Evolutionary conservation across 2,888 invertebrate species (phyloP).

Genomic region (Pammene fasciana): DNA sequence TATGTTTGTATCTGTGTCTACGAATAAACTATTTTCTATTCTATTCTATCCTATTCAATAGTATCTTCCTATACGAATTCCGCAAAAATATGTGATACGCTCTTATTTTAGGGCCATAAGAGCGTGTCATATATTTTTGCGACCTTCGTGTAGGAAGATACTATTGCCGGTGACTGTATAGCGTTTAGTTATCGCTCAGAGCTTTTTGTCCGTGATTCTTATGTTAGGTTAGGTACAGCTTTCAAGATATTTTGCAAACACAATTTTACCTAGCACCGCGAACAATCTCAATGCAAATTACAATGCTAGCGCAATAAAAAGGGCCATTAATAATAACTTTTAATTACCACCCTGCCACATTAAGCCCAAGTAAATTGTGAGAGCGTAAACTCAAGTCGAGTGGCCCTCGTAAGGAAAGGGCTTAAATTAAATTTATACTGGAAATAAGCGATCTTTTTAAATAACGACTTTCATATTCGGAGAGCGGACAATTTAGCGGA

Average conservation of each 20-base stretch:
- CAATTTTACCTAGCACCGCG: not conserved
- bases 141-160: no score
- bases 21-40: no score
- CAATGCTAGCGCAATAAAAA: conserved; percentile 29
- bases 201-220: no score
- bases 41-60: no score
- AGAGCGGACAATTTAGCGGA: conserved; percentile 80
- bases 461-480: conserved; percentile 82
- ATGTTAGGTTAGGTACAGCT: not conserved
- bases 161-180: no score
- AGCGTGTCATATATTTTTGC: no score
- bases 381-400: conserved; percentile 62
- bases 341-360: conserved; percentile 41
- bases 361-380: conserved; percentile 58
- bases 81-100: no score
- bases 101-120: no score
- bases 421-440: conserved; percentile 80
- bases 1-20: no score
- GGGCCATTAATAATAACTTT: conserved; percentile 44
- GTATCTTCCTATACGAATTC: no score
- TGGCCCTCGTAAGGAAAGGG: conserved; percentile 61
- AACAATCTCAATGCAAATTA: conserved; percentile 27
- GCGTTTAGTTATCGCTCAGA: no score
- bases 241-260: not conserved
- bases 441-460: conserved; percentile 81